Base-by-base conservation (phyloP, 2,113 vertebrate genomes). In the Eptesicus fuscus region DNA sequence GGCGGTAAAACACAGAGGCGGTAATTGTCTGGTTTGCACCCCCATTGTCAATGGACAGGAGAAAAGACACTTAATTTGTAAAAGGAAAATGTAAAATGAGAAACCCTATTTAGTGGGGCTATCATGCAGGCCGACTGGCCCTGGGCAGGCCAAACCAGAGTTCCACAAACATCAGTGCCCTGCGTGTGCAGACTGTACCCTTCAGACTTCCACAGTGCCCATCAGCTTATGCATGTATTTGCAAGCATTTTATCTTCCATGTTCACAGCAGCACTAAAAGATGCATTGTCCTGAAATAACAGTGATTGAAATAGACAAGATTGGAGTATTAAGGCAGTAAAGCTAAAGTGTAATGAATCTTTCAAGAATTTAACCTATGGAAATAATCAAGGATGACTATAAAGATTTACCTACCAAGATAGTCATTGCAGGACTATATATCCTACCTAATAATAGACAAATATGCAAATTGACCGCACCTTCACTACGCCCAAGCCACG, bases 91-190 rank as follows among this genome's bases (percentile, higher is more conserved):
- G 23, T 44, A 30, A 71, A 88, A 56, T 8, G 10, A 79, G 42
- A 89, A 69, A 22, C 1, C 9, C 56, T 67, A 4, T 1, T 71
- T 73, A 18, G 0, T 7, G 32, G 61, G 56, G 12, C 12, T 74
- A 56, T 37, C 35, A 18, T 0, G 10, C 1, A 12, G 18, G 25
- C 30, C 40, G 51, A 63, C 37, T 35, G 42, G 56, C 28, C 11
- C 13, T 16, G 35, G 56, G 14, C 28, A 56, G 40, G 73, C n/a
- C 59, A 30, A 16, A 40, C 7, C 11, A 22, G 28, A 44, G 53
- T 11, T 6, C 23, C 8, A 0, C 0, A 7, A 4, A 0, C 20
- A 17, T 0, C 22, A 2, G 5, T 9, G 22, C 0, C 42, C 71
- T 67, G 20, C 1, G 1, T 4, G n/a, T 28, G 47, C 1, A 91